These are phyloP conservation scores for Antitype chi DNA, from an alignment of 2,888 invertebrate species.

Conservation along the genomic window DNA sequence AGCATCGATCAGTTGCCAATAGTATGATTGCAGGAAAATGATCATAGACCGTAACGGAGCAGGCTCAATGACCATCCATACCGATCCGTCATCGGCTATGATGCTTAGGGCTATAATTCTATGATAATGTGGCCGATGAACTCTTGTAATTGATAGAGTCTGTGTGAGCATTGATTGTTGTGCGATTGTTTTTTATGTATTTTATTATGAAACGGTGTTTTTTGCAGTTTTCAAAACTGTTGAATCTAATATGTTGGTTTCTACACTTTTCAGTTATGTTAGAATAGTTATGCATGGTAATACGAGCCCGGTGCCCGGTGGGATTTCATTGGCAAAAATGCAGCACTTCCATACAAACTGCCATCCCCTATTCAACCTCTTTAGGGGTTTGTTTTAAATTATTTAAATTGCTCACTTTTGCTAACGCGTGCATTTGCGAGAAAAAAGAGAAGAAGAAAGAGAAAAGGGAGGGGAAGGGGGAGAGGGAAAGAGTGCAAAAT, in stretches of 20 bases:
- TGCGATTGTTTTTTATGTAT: slow-evolving; percentile 6
- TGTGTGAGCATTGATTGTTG: slow-evolving; percentile 29
- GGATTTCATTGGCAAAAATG: not conserved
- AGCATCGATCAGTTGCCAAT: slow-evolving; percentile 43
- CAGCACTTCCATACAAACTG: not conserved
- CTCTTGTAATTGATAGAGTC: slow-evolving; percentile 42
- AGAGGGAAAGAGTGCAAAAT: no score
- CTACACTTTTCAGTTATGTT: not conserved
- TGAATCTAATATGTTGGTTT: not conserved
- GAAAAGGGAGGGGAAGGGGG: no score
- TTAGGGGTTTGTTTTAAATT: not conserved
- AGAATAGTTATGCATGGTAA: not conserved
- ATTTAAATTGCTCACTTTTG: not conserved
- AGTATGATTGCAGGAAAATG: slow-evolving; percentile 52
- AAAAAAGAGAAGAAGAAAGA: no score
- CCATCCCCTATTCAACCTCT: not conserved
- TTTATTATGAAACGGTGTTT: not conserved
- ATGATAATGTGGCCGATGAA: slow-evolving; percentile 53
- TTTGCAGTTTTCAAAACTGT: not conserved
- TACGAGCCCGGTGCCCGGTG: not conserved
- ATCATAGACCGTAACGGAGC: slow-evolving; percentile 50
- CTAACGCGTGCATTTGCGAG: not conserved
- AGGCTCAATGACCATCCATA: slow-evolving; percentile 55
- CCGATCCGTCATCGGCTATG: slow-evolving; percentile 45
- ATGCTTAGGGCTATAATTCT: slow-evolving; percentile 47